Evolutionary conservation across 2,113 vertebrate species (phyloP), one percentile per base, ranked within the genome.

Genomic region (Brachirus orientalis): DNA sequence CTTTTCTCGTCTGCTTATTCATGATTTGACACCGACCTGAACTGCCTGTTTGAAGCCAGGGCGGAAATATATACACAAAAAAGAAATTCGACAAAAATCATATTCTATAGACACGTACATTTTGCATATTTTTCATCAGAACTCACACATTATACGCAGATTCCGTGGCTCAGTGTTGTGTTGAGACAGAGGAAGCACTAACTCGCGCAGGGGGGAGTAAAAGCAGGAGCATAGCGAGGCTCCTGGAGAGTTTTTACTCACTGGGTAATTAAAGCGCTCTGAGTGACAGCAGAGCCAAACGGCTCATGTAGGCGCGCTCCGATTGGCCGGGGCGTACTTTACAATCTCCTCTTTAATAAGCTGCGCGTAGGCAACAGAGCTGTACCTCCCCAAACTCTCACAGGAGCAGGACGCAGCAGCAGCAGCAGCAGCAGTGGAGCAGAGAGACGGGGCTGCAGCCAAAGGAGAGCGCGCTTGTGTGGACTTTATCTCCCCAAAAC

Each of bases 251-350:
- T 63, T 88, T 80, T 63, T 83, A 81, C 83, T 60, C 81, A 17
- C 69, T 10, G 61, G 72, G 77, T 90, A 87, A 86, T 89, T 86
- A 88, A 87, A 87, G 76, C 67, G 43, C 69, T 82, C 65, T 92
- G 91, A 92, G 85, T 92, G 90, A 90, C 91, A 91, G 82, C 72
- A 11, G 60, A 63, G 86, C 88, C 90, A 92, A 91, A 92, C 90
- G 89, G 91, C 86, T 41, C 28, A 28, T 28, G 28, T 73, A 74
- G 81, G 63, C 81, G 72, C 77, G 3, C 77, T 93, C 86, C 79
- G 60, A 94, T 94, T 94, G 93, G 93, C 71, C 75, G 63, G 28
- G 35, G 75, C 62, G 67, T 63, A 58, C 84, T 85, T 89, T 82
- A 77, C 89, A 72, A 72, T 66, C 88, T 80, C 55, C 80, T 83